Percentiles rank a stretch among this genome's conserved stretches.
phyloP scores from a whole-genome alignment of 2,113 vertebrate genomes.

The Clarias batrachus region DNA sequence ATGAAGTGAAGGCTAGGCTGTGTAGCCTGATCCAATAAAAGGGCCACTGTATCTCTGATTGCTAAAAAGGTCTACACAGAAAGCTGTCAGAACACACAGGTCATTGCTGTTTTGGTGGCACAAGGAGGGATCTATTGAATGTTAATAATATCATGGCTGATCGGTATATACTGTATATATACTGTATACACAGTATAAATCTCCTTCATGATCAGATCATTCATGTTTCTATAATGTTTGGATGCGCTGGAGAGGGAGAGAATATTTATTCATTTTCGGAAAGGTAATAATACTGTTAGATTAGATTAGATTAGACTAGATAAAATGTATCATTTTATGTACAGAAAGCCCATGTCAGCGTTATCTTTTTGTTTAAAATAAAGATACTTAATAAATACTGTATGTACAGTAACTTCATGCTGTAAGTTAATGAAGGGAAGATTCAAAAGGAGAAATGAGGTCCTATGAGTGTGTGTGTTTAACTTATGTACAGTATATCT shows the following conservation, averaged over 20 bases:
- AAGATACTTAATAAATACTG: too few species aligned
- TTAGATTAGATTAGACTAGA: background rate
- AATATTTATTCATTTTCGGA: background rate
- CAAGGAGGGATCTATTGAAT: too few species aligned
- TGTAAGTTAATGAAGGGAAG: background rate
- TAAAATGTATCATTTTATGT: too few species aligned
- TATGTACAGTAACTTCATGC: background rate
- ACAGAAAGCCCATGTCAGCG: background rate
- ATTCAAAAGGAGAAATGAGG: background rate
- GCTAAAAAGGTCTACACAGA: too few species aligned
- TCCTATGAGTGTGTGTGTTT: background rate
- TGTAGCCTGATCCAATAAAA: too few species aligned
- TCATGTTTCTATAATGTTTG: background rate
- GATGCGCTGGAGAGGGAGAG: background rate
- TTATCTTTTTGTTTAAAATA: background rate
- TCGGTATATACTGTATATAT: too few species aligned
- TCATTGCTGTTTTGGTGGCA: too few species aligned
- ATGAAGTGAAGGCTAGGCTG: too few species aligned
- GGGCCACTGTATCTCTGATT: too few species aligned
- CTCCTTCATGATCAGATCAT: background rate
- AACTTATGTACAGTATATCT: background rate
- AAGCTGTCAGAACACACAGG: too few species aligned
- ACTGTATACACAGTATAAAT: too few species aligned
- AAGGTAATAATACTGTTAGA: background rate
- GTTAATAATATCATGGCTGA: too few species aligned